Conservation (phyloP, 2,888 invertebrate species). For the Apeira syringaria region DNA sequence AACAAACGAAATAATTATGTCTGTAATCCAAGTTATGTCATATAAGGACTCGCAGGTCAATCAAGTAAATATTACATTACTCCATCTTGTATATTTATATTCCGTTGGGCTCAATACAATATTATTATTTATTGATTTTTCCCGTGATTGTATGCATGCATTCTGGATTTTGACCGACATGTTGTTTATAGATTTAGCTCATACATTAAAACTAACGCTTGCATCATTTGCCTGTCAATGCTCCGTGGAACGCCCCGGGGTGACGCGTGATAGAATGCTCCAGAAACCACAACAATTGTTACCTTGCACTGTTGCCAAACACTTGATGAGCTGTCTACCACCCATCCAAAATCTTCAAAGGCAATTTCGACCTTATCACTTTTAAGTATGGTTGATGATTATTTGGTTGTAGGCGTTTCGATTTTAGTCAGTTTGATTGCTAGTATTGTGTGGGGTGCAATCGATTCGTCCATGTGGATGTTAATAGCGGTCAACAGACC, state of each 20-base stretch:
- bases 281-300: conserved; percentile 23
- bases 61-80: too few species aligned
- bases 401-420: conserved; percentile 3
- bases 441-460: conserved; percentile 48
- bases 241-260: conserved; percentile 8
- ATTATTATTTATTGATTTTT: neutral
- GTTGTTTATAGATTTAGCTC: conserved; percentile 8
- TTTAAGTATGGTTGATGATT: neutral
- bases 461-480: conserved; percentile 32
- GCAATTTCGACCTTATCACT: conserved; percentile 5
- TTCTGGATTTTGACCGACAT: neutral
- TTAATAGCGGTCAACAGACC: conserved; percentile 33
- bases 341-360: conserved; percentile 1
- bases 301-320: conserved; percentile 24
- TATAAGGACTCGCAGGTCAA: too few species aligned
- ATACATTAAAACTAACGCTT: conserved; percentile 5
- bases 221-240: conserved; percentile 18
- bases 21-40: too few species aligned
- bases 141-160: neutral
- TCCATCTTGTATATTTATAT: too few species aligned
- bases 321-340: conserved; percentile 20
- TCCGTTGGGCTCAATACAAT: neutral
- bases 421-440: conserved; percentile 46
- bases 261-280: conserved; percentile 29
- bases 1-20: too few species aligned